phyloP scores from a whole-genome alignment of 2,797 vertebrate genomes.

The Synaphobranchus kaupii region DNA sequence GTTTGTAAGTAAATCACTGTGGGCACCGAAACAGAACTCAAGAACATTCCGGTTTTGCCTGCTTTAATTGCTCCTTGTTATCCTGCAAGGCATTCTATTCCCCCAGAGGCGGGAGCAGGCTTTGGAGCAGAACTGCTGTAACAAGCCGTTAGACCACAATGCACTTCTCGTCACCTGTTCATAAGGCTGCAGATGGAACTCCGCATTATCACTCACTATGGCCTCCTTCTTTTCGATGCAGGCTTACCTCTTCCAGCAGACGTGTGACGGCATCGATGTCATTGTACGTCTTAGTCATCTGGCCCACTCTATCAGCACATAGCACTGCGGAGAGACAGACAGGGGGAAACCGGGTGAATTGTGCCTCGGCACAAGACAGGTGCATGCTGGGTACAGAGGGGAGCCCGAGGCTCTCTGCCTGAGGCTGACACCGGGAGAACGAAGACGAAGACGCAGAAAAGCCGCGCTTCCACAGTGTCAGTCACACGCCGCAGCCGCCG shows the following conservation, averaged over 20 bases:
- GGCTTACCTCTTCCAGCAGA: conserved; percentile 92
- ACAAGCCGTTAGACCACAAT: background rate
- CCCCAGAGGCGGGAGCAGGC: background rate
- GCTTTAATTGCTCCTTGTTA: background rate
- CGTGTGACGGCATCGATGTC: conserved; percentile 97
- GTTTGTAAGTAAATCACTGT: background rate
- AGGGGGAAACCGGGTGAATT: no score
- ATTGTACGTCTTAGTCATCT: conserved; percentile 99
- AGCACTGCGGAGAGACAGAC: conserved; percentile 77
- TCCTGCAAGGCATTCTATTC: background rate
- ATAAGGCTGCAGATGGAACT: background rate
- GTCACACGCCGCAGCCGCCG: background rate
- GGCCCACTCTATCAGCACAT: conserved; percentile 98
- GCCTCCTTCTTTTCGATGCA: background rate
- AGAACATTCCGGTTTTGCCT: background rate
- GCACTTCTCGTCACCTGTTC: background rate
- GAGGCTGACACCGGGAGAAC: background rate
- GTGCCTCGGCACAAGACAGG: background rate
- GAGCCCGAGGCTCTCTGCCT: conserved; percentile 1
- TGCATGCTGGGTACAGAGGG: background rate
- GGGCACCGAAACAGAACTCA: background rate
- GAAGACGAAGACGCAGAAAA: background rate
- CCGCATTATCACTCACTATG: background rate
- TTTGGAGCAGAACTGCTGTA: background rate
- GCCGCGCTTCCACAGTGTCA: background rate